Base-by-base conservation (phyloP, 2,888 invertebrate species). In the Trichacis sp. region DNA sequence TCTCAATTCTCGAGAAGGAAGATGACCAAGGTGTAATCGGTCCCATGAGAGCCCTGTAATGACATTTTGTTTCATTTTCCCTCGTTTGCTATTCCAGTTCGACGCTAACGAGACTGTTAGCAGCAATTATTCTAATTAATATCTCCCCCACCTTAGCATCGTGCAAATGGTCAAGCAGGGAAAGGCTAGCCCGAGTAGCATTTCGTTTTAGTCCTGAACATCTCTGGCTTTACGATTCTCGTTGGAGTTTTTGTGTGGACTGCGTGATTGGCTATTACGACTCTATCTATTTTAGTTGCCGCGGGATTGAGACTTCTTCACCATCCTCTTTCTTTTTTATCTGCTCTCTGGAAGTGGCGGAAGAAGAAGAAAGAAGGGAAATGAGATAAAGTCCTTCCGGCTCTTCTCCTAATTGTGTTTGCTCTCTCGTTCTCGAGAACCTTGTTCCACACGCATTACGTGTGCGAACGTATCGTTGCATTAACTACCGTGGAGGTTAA, bases 91-190 rank as follows among this genome's bases (percentile, higher is more conserved):
- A 81, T 80, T 80, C 74, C 74, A 71, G 77, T 78, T 69, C 63
- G 80, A 78, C 81, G 81, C 81, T 83, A 83, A 83, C 83, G 80
- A 83, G 82, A 77, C 82, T 83, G 82, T 83, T 83, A 83, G 81
- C 82, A 77, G 79, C 82, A 83, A 84, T 83, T 81, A 84, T 83
- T 83, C 82, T 83, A 84, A 84, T 84, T 83, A 83, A 84, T 84
- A 83, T 84, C 77, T 78, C 73, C 75, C 74, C 78, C 73, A 71
- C 74, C 29, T 14, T 62, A 62, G 19, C 56, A 62, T 40, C 56
- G 59, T 48, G 47, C 57, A 47, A 59, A 62, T 48, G 63, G 63
- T 62, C 46, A 48, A 48, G 52, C 29, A 30, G 48, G 49, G 53
- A 52, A 54, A 40, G 46, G 40, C 29, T 29, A 56, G 56, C 48